phyloP scores from a whole-genome alignment of 53 echinoderm and acorn worm species.

The Temnopleurus reevesii region DNA sequence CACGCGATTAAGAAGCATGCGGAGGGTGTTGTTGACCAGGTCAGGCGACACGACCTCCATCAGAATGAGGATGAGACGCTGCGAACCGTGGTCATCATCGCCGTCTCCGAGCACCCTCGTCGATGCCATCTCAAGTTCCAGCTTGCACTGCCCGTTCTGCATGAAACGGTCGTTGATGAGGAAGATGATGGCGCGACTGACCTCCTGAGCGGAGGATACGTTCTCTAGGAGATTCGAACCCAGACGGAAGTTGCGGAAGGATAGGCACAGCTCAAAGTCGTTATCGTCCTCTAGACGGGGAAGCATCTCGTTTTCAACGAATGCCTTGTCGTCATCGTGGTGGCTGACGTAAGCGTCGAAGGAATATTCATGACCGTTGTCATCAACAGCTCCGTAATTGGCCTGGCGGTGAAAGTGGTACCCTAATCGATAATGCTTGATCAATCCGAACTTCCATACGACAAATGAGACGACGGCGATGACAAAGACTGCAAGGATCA shows the following conservation, averaged over 20 bases:
- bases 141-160: slow-evolving; percentile 51
- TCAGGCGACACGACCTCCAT: slow-evolving; percentile 12
- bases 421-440: background rate
- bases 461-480: background rate
- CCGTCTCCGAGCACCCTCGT: slow-evolving; percentile 40
- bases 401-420: background rate
- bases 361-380: background rate
- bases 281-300: slow-evolving; percentile 23
- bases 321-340: slow-evolving; percentile 32
- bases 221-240: slow-evolving; percentile 37
- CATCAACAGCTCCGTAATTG: background rate
- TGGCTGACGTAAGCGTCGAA: slow-evolving; percentile 50
- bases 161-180: slow-evolving; percentile 48
- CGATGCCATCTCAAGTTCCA: slow-evolving; percentile 46
- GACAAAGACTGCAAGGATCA: background rate
- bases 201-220: slow-evolving; percentile 28
- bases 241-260: slow-evolving; percentile 41
- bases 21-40: background rate
- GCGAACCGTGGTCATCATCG: background rate
- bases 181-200: slow-evolving; percentile 25
- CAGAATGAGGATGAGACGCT: slow-evolving; percentile 36
- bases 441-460: slow-evolving; percentile 19
- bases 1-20: background rate
- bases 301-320: slow-evolving; percentile 49
- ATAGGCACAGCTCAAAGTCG: slow-evolving; percentile 29